Conservation (phyloP, 2,113 vertebrate genomes). For the Falcunculus frontatus region DNA sequence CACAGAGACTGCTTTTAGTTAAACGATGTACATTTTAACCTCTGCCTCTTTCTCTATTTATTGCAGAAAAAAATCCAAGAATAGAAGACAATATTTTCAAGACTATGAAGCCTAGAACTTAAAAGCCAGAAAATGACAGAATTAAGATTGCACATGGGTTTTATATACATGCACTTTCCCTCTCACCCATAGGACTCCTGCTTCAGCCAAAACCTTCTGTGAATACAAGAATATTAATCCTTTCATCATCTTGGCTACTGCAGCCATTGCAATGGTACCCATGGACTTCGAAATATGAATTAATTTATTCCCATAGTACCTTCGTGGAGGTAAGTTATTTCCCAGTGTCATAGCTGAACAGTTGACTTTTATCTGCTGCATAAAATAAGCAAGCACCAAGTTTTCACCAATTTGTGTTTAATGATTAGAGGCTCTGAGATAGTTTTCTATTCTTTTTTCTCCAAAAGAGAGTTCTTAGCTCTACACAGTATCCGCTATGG, state of each 20-base stretch:
- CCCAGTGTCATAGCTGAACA: background rate
- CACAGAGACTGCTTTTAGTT: background rate
- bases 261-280: background rate
- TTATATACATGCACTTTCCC: background rate
- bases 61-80: background rate
- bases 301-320: background rate
- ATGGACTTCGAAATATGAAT: background rate
- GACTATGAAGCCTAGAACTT: background rate
- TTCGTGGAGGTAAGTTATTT: background rate
- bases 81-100: background rate
- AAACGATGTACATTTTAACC: background rate
- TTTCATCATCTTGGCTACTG: background rate
- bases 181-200: background rate
- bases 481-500: background rate
- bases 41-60: background rate
- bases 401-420: background rate
- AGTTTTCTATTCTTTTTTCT: accelerated
- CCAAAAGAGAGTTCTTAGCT: background rate
- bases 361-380: background rate
- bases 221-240: background rate
- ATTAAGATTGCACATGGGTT: background rate
- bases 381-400: background rate
- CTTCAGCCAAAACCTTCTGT: background rate
- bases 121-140: background rate
- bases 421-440: background rate